These are phyloP conservation scores for Pipistrellus pygmaeus DNA, from an alignment of 2,797 vertebrate genomes.

Conservation along the genomic window DNA sequence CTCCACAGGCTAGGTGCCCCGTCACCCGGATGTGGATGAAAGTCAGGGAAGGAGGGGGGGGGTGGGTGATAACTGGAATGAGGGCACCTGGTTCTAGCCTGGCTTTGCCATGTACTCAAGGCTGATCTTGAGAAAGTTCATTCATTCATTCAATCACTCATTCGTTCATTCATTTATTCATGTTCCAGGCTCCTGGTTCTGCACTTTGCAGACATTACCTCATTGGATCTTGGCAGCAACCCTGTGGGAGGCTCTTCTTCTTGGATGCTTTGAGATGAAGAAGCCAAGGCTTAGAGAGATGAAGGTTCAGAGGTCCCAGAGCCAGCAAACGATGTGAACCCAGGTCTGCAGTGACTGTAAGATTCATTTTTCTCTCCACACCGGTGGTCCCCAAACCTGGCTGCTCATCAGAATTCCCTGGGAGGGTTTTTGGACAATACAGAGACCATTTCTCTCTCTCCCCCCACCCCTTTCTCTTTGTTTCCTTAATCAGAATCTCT, in stretches of 20 bases:
- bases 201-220: neutral
- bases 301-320: neutral
- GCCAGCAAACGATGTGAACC: neutral
- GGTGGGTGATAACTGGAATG: neutral
- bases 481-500: neutral
- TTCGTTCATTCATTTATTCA: neutral
- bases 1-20: neutral
- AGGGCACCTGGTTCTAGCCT: neutral
- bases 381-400: neutral
- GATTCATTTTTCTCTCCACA: neutral
- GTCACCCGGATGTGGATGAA: slow-evolving; percentile 6
- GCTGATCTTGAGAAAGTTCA: neutral
- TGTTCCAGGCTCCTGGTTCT: neutral
- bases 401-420: neutral
- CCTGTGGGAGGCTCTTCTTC: neutral
- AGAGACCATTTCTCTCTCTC: neutral
- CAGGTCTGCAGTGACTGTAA: neutral
- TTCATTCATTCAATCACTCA: neutral
- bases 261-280: neutral
- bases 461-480: neutral
- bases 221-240: neutral
- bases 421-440: neutral
- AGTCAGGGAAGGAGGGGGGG: neutral
- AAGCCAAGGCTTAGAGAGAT: neutral
- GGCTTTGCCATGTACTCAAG: neutral